Percentiles rank a stretch among this genome's conserved stretches.
Conservation (phyloP, 2,113 vertebrate species). For the Columba janthina region DNA sequence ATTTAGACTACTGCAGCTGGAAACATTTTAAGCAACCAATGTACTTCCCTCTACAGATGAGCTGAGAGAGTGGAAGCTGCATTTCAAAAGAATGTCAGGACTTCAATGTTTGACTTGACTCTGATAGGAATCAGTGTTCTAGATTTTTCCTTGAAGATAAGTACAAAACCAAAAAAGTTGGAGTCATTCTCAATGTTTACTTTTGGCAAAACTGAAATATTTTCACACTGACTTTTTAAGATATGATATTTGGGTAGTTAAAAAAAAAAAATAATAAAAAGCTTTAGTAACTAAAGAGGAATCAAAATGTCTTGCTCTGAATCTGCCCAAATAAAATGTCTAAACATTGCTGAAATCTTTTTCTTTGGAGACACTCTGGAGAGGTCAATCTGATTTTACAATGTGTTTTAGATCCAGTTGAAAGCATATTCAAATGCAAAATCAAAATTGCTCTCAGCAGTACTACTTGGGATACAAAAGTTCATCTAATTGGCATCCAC, state of each 20-base stretch:
- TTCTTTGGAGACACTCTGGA: not conserved
- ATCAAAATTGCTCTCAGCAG: slow-evolving; percentile 56
- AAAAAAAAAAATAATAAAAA: not conserved
- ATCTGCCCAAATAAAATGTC: not conserved
- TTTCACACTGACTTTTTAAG: not conserved
- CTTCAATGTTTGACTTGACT: not conserved
- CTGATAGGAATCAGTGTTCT: not conserved
- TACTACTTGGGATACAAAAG: slow-evolving; percentile 60
- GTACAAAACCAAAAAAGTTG: not conserved
- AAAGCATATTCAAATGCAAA: slow-evolving; percentile 57
- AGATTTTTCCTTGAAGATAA: not conserved
- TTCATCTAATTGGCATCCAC: slow-evolving; percentile 64
- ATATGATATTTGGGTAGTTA: not conserved
- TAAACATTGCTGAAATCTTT: not conserved
- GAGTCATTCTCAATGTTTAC: not conserved
- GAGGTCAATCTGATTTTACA: slow-evolving; percentile 29
- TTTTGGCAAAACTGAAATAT: slow-evolving; percentile 6
- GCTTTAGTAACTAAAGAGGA: not conserved
- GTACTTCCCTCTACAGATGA: not conserved
- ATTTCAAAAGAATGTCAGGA: slow-evolving; percentile 12
- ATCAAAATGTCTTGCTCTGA: not conserved
- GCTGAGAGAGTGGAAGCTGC: not conserved
- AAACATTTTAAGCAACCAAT: slow-evolving; percentile 36
- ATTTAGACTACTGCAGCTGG: slow-evolving; percentile 53
- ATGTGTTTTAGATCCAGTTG: slow-evolving; percentile 12